Percentiles rank a stretch among this genome's conserved stretches.
phyloP scores from a whole-genome alignment of 2,888 invertebrate species.

The Drosophila prostipennis region DNA sequence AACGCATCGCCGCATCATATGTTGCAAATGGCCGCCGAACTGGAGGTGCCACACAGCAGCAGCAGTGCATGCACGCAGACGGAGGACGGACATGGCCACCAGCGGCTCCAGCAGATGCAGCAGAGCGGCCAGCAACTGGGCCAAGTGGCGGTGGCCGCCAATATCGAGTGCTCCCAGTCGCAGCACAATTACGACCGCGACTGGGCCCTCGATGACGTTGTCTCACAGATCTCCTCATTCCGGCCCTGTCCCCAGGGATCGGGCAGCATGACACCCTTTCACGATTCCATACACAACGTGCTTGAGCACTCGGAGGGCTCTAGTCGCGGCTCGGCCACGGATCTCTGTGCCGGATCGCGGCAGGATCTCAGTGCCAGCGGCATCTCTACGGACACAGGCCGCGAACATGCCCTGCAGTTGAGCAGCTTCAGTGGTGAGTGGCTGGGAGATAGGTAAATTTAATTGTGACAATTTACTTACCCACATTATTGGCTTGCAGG shows the following conservation, averaged over 20 bases:
- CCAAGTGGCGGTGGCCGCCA: slow-evolving; percentile 86
- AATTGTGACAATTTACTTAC: background rate
- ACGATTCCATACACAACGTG: slow-evolving; percentile 84
- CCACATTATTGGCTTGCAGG: slow-evolving; percentile 50
- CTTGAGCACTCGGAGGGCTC: slow-evolving; percentile 83
- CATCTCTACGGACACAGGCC: slow-evolving; percentile 78
- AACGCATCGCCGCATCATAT: slow-evolving; percentile 74
- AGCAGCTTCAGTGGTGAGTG: slow-evolving; percentile 81
- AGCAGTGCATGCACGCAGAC: slow-evolving; percentile 69
- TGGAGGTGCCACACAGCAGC: slow-evolving; percentile 67
- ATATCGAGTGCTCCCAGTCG: slow-evolving; percentile 86
- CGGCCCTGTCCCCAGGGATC: slow-evolving; percentile 84
- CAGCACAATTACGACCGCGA: slow-evolving; percentile 84
- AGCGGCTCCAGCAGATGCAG: slow-evolving; percentile 62
- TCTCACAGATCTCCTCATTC: slow-evolving; percentile 84
- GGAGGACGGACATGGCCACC: slow-evolving; percentile 67
- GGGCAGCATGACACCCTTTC: slow-evolving; percentile 84
- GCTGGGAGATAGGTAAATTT: too few species aligned
- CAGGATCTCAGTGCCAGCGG: slow-evolving; percentile 83
- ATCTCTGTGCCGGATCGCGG: slow-evolving; percentile 81
- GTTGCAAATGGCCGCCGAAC: slow-evolving; percentile 71
- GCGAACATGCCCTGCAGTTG: slow-evolving; percentile 79
- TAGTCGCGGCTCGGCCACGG: slow-evolving; percentile 83
- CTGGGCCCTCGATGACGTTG: slow-evolving; percentile 84
- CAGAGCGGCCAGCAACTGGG: slow-evolving; percentile 69